A percentile compares a stretch with the other conserved stretches of the same genome.
These are phyloP conservation scores for Heliopora coerulea DNA, from an alignment of 92 coral and sea anemone genomes.

Conservation along the genomic window DNA sequence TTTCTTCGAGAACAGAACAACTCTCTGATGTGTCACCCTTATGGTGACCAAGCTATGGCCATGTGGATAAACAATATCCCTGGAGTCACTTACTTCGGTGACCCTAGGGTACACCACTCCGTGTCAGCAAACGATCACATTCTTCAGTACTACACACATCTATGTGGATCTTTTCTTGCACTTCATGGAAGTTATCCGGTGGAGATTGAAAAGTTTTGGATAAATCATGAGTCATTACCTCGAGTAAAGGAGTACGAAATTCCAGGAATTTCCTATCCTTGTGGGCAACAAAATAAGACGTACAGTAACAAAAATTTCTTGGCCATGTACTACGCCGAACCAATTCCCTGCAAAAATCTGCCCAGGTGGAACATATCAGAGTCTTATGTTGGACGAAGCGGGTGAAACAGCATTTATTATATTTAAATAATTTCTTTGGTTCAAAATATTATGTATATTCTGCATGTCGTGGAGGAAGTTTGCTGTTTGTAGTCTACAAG, in stretches of 20 bases:
- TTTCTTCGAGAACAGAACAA: conserved; percentile 57
- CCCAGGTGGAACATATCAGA: conserved; percentile 22
- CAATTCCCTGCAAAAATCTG: conserved; percentile 2
- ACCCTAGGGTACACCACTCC: conserved; percentile 75
- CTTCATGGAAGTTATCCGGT: conserved; percentile 88
- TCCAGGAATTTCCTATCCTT: conserved; percentile 27
- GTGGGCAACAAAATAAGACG: conserved; percentile 9
- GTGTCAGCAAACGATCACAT: conserved; percentile 73
- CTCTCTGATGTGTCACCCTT: conserved; percentile 84
- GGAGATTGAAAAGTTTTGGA: conserved; percentile 75
- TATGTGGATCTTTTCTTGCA: conserved; percentile 70
- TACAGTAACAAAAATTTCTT: conserved; percentile 3
- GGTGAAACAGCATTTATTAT: no score
- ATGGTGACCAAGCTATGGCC: conserved; percentile 89
- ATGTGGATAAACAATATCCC: conserved; percentile 86
- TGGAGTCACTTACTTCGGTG: conserved; percentile 79
- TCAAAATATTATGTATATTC: no score
- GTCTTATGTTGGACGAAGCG: conserved; percentile 20
- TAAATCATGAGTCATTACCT: neutral
- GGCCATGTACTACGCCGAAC: conserved; percentile 27
- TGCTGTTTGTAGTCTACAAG: no score
- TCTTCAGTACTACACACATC: conserved; percentile 52
- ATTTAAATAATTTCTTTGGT: no score
- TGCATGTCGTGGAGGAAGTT: no score
- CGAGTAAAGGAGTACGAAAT: neutral